phyloP scores from a whole-genome alignment of 2,113 vertebrate species.

The Scomber japonicus region DNA sequence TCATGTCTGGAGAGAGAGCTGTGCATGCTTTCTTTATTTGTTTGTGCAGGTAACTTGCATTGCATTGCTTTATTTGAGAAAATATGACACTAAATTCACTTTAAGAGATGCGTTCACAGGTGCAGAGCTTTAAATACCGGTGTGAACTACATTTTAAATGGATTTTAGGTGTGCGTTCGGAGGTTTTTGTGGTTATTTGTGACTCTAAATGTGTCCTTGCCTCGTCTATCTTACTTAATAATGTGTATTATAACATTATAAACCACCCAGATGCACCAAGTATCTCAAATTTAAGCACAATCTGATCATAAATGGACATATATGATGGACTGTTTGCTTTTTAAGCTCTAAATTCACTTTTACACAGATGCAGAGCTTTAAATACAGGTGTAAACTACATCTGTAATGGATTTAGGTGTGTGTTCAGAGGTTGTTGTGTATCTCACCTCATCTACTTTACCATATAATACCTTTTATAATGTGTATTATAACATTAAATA shows the following conservation, averaged over 20 bases:
- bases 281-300: neutral
- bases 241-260: neutral
- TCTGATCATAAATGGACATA: neutral
- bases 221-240: no score
- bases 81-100: neutral
- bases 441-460: no score
- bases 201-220: neutral
- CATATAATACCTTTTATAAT: no score
- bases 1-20: neutral
- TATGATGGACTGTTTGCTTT: no score
- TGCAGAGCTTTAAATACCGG: neutral
- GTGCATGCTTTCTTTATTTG: neutral
- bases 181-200: neutral
- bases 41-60: constrained; percentile 5
- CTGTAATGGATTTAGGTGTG: no score
- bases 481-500: no score
- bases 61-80: neutral
- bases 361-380: no score
- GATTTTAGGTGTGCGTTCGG: neutral
- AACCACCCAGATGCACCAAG: neutral
- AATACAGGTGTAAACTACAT: no score
- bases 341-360: no score
- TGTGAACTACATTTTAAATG: neutral
- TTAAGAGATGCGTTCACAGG: neutral
- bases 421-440: no score